phyloP scores from a whole-genome alignment of 2,797 vertebrate genomes.

The Spinibarbus caldwelli region DNA sequence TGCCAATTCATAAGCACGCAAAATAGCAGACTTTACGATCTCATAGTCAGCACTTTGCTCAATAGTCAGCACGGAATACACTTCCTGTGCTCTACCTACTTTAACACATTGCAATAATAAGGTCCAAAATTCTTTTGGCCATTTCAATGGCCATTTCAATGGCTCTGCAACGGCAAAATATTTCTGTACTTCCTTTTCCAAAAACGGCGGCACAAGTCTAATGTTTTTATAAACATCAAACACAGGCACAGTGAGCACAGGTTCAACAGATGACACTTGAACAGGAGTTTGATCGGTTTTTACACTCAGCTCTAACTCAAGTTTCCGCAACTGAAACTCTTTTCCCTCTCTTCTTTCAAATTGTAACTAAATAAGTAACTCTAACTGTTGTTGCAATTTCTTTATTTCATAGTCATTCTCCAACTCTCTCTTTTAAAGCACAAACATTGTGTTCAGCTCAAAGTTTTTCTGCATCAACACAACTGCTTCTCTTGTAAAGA shows the following conservation, averaged over 20 bases:
- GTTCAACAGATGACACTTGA: background rate
- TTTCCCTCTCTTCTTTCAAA: background rate
- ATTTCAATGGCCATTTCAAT: no score
- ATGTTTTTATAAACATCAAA: background rate
- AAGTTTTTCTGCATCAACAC: no score
- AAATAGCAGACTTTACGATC: background rate
- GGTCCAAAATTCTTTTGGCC: slow-evolving; percentile 22
- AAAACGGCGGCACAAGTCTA: background rate
- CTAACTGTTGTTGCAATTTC: no score
- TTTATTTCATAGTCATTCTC: no score
- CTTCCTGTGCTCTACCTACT: background rate
- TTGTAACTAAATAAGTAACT: no score
- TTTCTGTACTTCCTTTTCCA: no score
- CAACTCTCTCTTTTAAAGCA: no score
- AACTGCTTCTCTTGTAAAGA: no score
- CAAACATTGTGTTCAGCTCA: no score
- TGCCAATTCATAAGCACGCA: background rate
- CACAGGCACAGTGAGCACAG: background rate
- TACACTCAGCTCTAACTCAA: background rate
- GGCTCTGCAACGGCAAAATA: no score
- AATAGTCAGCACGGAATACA: background rate
- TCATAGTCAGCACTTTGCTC: background rate
- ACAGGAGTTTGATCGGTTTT: background rate
- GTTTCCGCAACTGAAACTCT: background rate
- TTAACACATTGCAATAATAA: background rate